A percentile compares a stretch with the other conserved stretches of the same genome.
Evolutionary conservation across 2,113 vertebrate genomes (phyloP).

Genomic region (Pholis gunnellus): DNA sequence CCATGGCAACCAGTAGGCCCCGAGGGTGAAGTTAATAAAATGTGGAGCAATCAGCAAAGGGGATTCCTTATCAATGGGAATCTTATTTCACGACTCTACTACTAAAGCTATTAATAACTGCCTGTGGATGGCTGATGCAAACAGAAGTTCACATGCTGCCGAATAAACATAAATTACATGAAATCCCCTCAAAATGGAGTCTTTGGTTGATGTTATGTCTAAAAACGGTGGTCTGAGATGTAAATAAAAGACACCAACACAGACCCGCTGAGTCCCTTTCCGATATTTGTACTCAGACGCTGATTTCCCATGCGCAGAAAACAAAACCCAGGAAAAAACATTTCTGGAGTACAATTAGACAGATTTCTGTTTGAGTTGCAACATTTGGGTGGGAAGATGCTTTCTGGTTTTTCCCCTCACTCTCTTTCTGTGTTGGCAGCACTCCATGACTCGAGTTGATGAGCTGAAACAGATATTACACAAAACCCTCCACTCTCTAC

Average conservation of each 20-base stretch:
- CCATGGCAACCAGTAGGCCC: slow-evolving; percentile 57
- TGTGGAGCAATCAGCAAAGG: slow-evolving; percentile 39
- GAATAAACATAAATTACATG: slow-evolving; percentile 42
- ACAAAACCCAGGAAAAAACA: slow-evolving; percentile 62
- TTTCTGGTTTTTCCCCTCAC: slow-evolving; percentile 19
- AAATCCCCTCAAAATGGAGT: slow-evolving; percentile 44
- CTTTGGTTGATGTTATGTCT: slow-evolving; percentile 46
- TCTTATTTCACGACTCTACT: slow-evolving; percentile 44
- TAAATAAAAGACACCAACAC: slow-evolving; percentile 69
- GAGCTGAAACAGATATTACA: slow-evolving; percentile 28
- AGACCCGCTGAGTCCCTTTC: slow-evolving; percentile 69
- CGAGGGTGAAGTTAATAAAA: slow-evolving; percentile 43
- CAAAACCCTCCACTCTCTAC: slow-evolving; percentile 13
- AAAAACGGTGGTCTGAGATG: slow-evolving; percentile 48
- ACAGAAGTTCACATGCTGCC: slow-evolving; percentile 42
- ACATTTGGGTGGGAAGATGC: slow-evolving; percentile 54
- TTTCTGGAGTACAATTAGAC: slow-evolving; percentile 46
- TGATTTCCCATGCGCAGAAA: slow-evolving; percentile 47
- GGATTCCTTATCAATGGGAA: slow-evolving; percentile 65
- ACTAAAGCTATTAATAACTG: slow-evolving; percentile 57
- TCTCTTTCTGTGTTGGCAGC: slow-evolving; percentile 25
- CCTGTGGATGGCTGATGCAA: slow-evolving; percentile 47
- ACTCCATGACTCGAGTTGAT: slow-evolving; percentile 12
- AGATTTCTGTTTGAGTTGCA: slow-evolving; percentile 44
- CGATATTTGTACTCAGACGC: slow-evolving; percentile 60